A percentile compares a stretch with the other conserved stretches of the same genome.
Evolutionary conservation across 1,140 invertebrate species (phyloP).

Genomic region (Neodiprion pinetum): DNA sequence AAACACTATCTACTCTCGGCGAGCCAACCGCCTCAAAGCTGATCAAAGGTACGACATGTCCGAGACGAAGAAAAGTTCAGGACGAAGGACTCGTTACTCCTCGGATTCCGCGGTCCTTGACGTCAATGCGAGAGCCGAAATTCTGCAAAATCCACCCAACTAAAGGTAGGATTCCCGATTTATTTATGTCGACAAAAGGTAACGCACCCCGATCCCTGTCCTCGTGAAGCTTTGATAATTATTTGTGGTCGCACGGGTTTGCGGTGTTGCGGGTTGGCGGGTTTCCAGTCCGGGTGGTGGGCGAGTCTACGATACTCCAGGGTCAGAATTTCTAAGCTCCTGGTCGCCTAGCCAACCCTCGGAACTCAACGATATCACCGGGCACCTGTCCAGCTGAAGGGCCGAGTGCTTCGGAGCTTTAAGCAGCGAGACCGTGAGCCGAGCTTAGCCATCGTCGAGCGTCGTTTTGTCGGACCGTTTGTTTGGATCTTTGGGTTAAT

Average conservation of each 20-base stretch:
- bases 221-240: background rate
- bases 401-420: background rate
- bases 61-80: too few relatives aligned
- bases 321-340: slow-evolving; percentile 1
- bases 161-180: too few relatives aligned
- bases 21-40: too few relatives aligned
- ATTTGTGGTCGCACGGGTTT: background rate
- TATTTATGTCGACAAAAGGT: too few relatives aligned
- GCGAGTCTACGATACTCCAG: background rate
- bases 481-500: background rate
- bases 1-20: too few relatives aligned
- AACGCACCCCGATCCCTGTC: background rate
- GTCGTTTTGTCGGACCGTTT: background rate
- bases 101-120: too few relatives aligned
- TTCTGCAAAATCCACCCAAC: too few relatives aligned
- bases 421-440: background rate
- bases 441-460: background rate
- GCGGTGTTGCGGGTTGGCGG: background rate
- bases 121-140: too few relatives aligned
- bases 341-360: background rate
- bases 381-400: background rate
- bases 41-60: too few relatives aligned
- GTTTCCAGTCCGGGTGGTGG: background rate
- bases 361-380: background rate
- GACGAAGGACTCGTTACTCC: too few relatives aligned